A percentile compares a stretch with the other conserved stretches of the same genome.
Conservation (phyloP, 2,797 vertebrate genomes). For the Sebastes diploproa region DNA sequence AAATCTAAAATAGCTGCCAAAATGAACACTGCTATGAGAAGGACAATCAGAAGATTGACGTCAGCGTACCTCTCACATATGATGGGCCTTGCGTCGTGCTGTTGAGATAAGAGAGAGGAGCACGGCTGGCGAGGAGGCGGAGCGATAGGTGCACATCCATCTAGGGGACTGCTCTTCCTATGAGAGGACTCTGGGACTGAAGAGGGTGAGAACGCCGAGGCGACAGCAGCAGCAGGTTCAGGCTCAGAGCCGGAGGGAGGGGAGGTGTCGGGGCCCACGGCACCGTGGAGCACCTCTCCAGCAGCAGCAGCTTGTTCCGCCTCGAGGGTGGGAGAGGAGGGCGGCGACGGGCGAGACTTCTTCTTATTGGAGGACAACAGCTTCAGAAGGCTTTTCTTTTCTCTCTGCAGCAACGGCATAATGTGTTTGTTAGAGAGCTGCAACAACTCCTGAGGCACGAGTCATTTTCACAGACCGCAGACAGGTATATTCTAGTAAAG, state of each 20-base stretch:
- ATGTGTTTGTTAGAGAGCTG: background rate
- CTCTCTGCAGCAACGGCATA: slow-evolving; percentile 83
- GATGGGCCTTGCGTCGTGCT: slow-evolving; percentile 90
- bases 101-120: slow-evolving; percentile 89
- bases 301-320: slow-evolving; percentile 82
- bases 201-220: slow-evolving; percentile 55
- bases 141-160: slow-evolving; percentile 86
- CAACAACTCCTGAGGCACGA: background rate
- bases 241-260: slow-evolving; percentile 71
- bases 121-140: slow-evolving; percentile 96
- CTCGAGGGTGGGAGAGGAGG: slow-evolving; percentile 93
- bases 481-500: background rate
- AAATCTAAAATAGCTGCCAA: no score
- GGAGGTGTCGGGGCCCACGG: slow-evolving; percentile 85
- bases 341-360: slow-evolving; percentile 91
- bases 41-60: no score
- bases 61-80: slow-evolving; percentile 89
- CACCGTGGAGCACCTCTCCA: slow-evolving; percentile 86
- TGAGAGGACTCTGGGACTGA: slow-evolving; percentile 77
- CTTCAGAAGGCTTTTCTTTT: slow-evolving; percentile 96
- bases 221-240: slow-evolving; percentile 69
- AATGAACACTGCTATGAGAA: no score
- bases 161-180: slow-evolving; percentile 84
- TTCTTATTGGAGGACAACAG: slow-evolving; percentile 95
- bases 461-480: slow-evolving; percentile 4